Percentiles rank a stretch among this genome's conserved stretches.
Conservation (phyloP, 2,113 vertebrate species). For the Oryzias javanicus region DNA sequence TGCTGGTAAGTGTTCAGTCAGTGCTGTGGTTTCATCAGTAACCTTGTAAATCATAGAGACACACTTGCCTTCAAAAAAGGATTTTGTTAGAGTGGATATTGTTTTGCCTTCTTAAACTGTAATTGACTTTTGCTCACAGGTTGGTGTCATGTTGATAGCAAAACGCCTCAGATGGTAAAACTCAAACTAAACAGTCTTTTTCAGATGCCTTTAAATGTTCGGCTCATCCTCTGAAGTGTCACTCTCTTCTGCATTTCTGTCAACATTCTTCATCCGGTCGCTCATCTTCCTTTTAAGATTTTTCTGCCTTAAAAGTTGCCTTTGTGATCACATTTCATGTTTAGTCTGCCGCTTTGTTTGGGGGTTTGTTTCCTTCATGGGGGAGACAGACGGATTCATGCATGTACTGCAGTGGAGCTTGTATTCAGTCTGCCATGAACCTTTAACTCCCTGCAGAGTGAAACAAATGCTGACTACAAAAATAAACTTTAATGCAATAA, state of each 20-base stretch:
- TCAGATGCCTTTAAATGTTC: constrained; percentile 40
- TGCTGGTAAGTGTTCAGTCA: not conserved
- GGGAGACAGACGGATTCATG: constrained; percentile 55
- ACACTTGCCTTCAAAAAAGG: constrained; percentile 14
- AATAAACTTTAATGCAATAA: constrained; percentile 72
- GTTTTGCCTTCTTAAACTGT: constrained; percentile 21
- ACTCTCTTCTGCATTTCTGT: constrained; percentile 2
- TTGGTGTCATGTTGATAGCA: constrained; percentile 19
- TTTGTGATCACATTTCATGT: constrained; percentile 51
- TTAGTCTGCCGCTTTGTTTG: constrained; percentile 41
- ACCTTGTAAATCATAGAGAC: not conserved
- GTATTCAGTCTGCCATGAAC: constrained; percentile 59
- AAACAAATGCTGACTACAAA: constrained; percentile 50
- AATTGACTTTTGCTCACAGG: constrained; percentile 1
- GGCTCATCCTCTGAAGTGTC: constrained; percentile 1
- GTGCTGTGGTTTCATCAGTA: not conserved
- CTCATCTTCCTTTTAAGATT: constrained; percentile 33
- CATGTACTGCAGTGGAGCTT: constrained; percentile 69
- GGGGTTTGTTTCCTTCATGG: constrained; percentile 36
- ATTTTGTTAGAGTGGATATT: constrained; percentile 28
- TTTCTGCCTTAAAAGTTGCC: constrained; percentile 71
- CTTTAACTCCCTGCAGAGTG: constrained; percentile 55
- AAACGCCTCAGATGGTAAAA: constrained; percentile 18
- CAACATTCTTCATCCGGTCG: constrained; percentile 26
- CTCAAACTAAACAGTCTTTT: constrained; percentile 9